phyloP scores from a whole-genome alignment of 2,797 vertebrate genomes.

The Rachycentron canadum region DNA sequence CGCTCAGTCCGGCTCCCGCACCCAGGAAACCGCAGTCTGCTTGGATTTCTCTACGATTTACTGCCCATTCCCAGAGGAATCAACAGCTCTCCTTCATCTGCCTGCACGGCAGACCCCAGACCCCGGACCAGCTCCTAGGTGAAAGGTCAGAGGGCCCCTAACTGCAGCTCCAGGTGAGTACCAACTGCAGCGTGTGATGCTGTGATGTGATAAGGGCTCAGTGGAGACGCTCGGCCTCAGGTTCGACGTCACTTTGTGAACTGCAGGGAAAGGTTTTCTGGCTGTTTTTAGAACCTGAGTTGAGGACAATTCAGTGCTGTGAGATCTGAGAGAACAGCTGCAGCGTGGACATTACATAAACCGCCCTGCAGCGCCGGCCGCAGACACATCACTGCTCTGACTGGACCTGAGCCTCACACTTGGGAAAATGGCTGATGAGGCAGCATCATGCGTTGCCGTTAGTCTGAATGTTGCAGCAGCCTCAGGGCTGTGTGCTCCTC shows the following conservation, averaged over 20 bases:
- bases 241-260: too few species aligned
- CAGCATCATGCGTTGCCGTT: constrained; percentile 5
- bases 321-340: constrained; percentile 27
- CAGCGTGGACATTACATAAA: constrained; percentile 52
- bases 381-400: constrained; percentile 27
- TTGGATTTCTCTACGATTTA: constrained; percentile 69
- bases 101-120: constrained; percentile 50
- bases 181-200: constrained; percentile 29
- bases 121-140: constrained; percentile 54
- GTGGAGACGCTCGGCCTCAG: too few species aligned
- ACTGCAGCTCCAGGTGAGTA: constrained; percentile 77
- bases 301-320: too few species aligned
- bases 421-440: constrained; percentile 34
- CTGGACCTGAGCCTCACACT: neutral
- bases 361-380: neutral
- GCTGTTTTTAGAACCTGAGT: too few species aligned
- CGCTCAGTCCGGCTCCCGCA: constrained; percentile 63
- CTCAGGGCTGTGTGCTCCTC: neutral
- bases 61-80: constrained; percentile 49
- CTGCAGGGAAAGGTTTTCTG: too few species aligned
- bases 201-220: neutral
- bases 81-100: constrained; percentile 32
- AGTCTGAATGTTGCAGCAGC: constrained; percentile 21
- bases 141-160: constrained; percentile 71
- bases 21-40: constrained; percentile 38